Evolutionary conservation across 2,888 invertebrate species (phyloP), one percentile per base, ranked within the genome.

Genomic region (Ligdia adustata): DNA sequence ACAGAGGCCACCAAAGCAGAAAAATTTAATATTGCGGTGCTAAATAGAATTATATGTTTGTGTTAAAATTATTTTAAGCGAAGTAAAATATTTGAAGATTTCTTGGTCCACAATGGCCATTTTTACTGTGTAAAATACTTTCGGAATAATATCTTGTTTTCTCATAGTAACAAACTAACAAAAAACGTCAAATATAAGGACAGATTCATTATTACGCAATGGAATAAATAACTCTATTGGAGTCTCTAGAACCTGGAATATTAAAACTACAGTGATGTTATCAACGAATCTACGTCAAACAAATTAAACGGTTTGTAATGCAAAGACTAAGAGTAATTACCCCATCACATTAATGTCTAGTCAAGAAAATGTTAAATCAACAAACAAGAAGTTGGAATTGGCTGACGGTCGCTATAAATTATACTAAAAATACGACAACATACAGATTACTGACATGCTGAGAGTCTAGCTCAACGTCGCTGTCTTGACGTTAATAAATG

Each of bases 341-440:
- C 24, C 34, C 16, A 40, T 40, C 38, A 46, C 27, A 49, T 56
- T 41, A 40, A 50, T 28, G 47, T 47, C 39, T 38, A 33, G 47
- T 18, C 55, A 34, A 38, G 46, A 49, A 53, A 53, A 44, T 39
- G 26, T 53, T 46, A 35, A 32, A 40, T 51, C 41, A 48, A 46
- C 51, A 53, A 52, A 49, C 43, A 32, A 48, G 29, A 39, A 39
- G 44, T 42, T 51, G 22, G 32, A 48, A 51, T 41, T 34, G 40
- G 43, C 48, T 40, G 35, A 42, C 24, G 35, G 35, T 9, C 9
- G 32, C 55, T 53, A 44, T 60, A 56, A 62, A 68, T 65, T 55
- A 54, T 18, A 39, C 45, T 55, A 39, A 57, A 67, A 55, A 64
- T 61, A 62, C 22, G 38, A 20, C 24, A 33, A 24, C 13, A 40